Conservation (phyloP, 1,140 invertebrate genomes). For the Caenorhabditis brenneri region DNA sequence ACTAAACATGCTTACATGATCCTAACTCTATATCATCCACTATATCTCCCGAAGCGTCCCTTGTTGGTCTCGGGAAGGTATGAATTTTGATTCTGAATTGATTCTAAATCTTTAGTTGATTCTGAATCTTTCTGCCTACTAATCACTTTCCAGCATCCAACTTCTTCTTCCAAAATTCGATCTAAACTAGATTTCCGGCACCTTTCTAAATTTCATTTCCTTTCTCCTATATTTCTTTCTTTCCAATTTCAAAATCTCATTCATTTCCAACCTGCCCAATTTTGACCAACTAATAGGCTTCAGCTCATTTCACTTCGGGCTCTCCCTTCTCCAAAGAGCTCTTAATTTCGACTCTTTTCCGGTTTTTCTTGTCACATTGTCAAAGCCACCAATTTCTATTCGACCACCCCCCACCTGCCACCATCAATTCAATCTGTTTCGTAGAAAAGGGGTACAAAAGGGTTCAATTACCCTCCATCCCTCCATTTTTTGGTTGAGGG, state of each 20-base stretch:
- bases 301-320: not conserved
- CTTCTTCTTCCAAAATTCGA: too few relatives aligned
- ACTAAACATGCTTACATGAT: too few relatives aligned
- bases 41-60: too few relatives aligned
- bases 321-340: not conserved
- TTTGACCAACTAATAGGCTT: not conserved
- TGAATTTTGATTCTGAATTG: too few relatives aligned
- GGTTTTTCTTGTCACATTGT: constrained; percentile 32
- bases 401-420: constrained; percentile 24
- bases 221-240: too few relatives aligned
- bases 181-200: too few relatives aligned
- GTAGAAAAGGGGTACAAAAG: not conserved
- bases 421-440: constrained; percentile 1
- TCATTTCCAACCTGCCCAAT: not conserved
- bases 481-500: not conserved
- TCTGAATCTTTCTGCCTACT: too few relatives aligned
- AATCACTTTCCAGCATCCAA: too few relatives aligned
- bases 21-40: too few relatives aligned
- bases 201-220: too few relatives aligned
- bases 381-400: constrained; percentile 3
- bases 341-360: not conserved
- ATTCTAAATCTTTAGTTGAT: too few relatives aligned
- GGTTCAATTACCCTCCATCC: constrained; percentile 5
- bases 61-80: too few relatives aligned
- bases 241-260: not conserved